Percentiles rank a stretch among this genome's conserved stretches.
Evolutionary conservation across 2,888 invertebrate genomes (phyloP).

Genomic region (Machimus rusticus): DNA sequence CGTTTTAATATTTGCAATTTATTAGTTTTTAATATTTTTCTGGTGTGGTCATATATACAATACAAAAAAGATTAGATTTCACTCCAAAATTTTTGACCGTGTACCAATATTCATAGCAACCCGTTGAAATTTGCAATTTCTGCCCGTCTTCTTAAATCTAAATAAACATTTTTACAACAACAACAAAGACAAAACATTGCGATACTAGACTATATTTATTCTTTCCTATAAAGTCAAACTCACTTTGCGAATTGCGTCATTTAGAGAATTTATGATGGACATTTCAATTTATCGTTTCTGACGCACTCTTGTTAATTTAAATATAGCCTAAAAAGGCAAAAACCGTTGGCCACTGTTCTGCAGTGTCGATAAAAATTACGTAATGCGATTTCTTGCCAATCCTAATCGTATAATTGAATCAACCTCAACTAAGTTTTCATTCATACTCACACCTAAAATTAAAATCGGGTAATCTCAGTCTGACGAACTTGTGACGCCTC

Average conservation of each 20-base stretch:
- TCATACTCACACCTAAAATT: neutral
- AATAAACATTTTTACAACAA: too few species aligned
- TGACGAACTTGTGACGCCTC: neutral
- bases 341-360: neutral
- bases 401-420: neutral
- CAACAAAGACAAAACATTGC: too few species aligned
- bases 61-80: too few species aligned
- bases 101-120: too few species aligned
- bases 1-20: too few species aligned
- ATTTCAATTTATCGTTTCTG: neutral
- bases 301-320: neutral
- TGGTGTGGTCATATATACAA: too few species aligned
- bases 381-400: neutral
- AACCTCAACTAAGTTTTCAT: neutral
- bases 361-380: neutral
- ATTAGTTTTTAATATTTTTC: too few species aligned
- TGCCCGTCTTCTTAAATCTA: too few species aligned
- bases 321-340: neutral
- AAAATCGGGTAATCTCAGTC: neutral
- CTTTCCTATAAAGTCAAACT: too few species aligned
- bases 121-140: too few species aligned
- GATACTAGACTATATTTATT: too few species aligned
- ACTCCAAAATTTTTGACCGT: too few species aligned
- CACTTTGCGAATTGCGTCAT: neutral
- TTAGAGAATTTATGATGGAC: neutral